A percentile compares a stretch with the other conserved stretches of the same genome.
Conservation (phyloP, 1,140 invertebrate genomes). For the Brachystomella parvula region DNA sequence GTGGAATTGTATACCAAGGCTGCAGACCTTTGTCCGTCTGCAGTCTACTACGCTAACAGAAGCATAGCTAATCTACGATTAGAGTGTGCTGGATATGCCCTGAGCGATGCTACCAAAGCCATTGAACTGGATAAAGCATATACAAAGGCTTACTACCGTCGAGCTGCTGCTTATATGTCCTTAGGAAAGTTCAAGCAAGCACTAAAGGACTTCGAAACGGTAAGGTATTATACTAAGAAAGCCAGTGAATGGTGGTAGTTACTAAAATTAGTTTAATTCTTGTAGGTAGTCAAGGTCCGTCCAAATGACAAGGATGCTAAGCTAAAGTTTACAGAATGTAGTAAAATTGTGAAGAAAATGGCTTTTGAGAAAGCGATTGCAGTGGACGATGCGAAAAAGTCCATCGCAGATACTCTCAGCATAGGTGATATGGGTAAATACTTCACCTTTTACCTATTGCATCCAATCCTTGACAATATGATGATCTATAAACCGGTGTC, state of each 20-base stretch:
- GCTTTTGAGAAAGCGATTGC: constrained; percentile 97
- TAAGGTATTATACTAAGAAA: constrained; percentile 33
- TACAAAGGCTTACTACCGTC: constrained; percentile 88
- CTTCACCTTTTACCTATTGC: not conserved
- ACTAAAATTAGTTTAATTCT: constrained; percentile 28
- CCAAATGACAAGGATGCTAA: constrained; percentile 92
- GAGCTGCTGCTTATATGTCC: constrained; percentile 94
- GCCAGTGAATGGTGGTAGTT: constrained; percentile 8
- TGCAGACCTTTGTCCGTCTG: constrained; percentile 75
- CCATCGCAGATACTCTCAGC: constrained; percentile 76
- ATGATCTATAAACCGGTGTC: constrained; percentile 29
- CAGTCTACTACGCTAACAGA: constrained; percentile 85
- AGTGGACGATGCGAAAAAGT: constrained; percentile 77
- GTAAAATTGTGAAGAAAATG: constrained; percentile 87
- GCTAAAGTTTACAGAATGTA: constrained; percentile 87
- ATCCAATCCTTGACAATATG: not conserved
- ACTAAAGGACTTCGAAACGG: constrained; percentile 91
- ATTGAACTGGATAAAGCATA: constrained; percentile 83
- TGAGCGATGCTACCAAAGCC: constrained; percentile 82
- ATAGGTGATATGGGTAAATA: constrained; percentile 75
- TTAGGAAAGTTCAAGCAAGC: constrained; percentile 95
- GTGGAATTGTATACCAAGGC: constrained; percentile 85
- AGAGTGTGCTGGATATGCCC: constrained; percentile 88
- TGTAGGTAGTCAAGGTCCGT: constrained; percentile 72
- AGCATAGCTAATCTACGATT: constrained; percentile 87